phyloP scores from a whole-genome alignment of 2,113 vertebrate genomes.

The Dasypus novemcinctus region DNA sequence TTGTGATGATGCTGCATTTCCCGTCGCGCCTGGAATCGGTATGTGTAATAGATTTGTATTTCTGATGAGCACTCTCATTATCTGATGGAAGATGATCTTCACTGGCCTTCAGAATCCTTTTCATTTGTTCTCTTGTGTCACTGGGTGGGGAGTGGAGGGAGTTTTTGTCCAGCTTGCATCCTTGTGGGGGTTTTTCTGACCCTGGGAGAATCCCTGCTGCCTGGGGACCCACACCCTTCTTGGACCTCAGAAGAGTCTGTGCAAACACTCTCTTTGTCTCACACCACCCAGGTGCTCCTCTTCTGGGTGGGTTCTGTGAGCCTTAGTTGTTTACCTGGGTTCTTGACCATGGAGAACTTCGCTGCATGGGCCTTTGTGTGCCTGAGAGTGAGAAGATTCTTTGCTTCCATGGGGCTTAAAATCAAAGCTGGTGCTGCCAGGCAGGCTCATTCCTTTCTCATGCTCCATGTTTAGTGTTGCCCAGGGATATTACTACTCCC shows the following conservation, averaged over 20 bases:
- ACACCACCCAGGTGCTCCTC: accelerated
- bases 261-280: accelerated
- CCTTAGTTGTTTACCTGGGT: background rate
- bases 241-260: background rate
- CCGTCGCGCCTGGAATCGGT: background rate
- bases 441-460: background rate
- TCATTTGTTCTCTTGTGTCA: conserved; percentile 30
- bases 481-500: background rate
- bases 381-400: background rate
- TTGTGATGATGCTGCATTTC: background rate
- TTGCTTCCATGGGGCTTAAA: background rate
- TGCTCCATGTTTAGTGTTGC: background rate
- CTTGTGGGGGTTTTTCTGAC: background rate
- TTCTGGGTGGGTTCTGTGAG: accelerated
- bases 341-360: accelerated
- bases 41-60: conserved; percentile 23
- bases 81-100: conserved; percentile 50
- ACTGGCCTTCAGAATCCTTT: background rate
- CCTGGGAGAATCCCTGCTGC: too few relatives aligned
- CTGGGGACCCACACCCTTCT: background rate
- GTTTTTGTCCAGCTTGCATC: background rate
- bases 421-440: background rate
- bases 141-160: background rate
- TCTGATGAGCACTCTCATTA: conserved; percentile 17
- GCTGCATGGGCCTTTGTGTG: accelerated